Base-by-base conservation (phyloP, 2,797 vertebrate genomes). In the Emydoidea blandingii region DNA sequence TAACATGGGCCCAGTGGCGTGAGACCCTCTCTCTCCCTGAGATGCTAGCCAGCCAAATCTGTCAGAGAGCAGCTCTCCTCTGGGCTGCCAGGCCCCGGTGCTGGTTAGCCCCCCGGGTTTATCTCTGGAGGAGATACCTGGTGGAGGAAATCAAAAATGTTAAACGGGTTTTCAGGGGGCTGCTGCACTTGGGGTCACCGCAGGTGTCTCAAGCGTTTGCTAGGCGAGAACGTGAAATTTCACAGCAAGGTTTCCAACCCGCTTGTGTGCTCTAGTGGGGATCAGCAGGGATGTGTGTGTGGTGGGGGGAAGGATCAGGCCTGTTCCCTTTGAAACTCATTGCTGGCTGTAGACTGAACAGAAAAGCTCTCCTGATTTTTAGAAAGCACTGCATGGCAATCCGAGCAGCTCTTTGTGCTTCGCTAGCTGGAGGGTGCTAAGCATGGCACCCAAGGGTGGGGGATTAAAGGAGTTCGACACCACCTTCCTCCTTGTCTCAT, bases 281-380 rank as follows among this genome's bases (percentile, higher is more conserved):
- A 44, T 15, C 2, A 6, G 91, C 83, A 88, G 92, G 79, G n/a
- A 2, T 0, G 11, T 18, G 79, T 72, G 12, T 72, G 81, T 49
- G 41, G 85, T 34, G 47, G 47, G 15, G 11, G 87, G 29, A 8
- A 5, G 59, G 29, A 2, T 81, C 1, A 79, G 19, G 47, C 81
- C 6, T 68, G 65, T 5, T 12, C 0, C 37, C 0, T 57, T 4
- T 1, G 65, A 47, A 5, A 31, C 3, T 15, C 4, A 29, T 31
- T 4, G 92, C 2, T 79, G 86, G 56, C 76, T 23, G 53, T 95
- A 85, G 91, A 91, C 37, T 82, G 3, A 19, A 25, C 90, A 9
- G 95, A 44, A 82, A 84, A 86, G 83, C 3, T n/a, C 14, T 9
- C 4, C 10, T 2, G 0, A 6, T n/a, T 1, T 37, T 59, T 15